Conservation (phyloP, 2,888 invertebrate species). For the Herminia tarsipennalis region DNA sequence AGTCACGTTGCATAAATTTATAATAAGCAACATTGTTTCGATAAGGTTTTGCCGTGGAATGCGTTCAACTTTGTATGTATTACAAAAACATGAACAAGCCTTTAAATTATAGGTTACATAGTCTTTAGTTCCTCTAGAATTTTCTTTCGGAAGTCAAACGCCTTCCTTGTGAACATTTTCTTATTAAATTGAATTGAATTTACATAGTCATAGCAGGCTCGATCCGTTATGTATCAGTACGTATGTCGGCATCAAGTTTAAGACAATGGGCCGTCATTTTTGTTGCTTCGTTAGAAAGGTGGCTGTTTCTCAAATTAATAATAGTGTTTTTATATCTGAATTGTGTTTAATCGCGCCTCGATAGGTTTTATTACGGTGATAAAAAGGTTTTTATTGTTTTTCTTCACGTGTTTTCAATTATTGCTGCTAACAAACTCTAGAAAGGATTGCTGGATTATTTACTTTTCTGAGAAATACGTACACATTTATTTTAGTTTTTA, state of each 20-base stretch:
- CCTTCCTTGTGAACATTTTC: slow-evolving; percentile 69
- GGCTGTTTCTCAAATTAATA: slow-evolving; percentile 23
- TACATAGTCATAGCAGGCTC: slow-evolving; percentile 48
- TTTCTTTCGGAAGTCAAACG: slow-evolving; percentile 51
- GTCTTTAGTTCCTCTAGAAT: slow-evolving; percentile 23
- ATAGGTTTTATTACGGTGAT: background rate
- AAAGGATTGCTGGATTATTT: no score
- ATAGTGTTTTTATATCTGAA: slow-evolving; percentile 13
- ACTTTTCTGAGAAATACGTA: slow-evolving; percentile 5
- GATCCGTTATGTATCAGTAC: slow-evolving; percentile 36
- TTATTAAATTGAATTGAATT: slow-evolving; percentile 58
- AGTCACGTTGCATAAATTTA: slow-evolving; percentile 30
- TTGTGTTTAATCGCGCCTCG: slow-evolving; percentile 1
- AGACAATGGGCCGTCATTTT: slow-evolving; percentile 38
- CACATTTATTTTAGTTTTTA: no score
- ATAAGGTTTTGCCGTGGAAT: slow-evolving; percentile 16
- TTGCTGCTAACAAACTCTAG: no score
- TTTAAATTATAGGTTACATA: slow-evolving; percentile 35
- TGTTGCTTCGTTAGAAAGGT: slow-evolving; percentile 15
- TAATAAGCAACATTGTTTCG: slow-evolving; percentile 21
- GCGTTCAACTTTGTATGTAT: slow-evolving; percentile 8
- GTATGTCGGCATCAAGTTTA: slow-evolving; percentile 24
- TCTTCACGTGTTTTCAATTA: slow-evolving; percentile 4
- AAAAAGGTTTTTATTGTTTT: background rate
- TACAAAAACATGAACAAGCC: slow-evolving; percentile 11